Evolutionary conservation across 2,113 vertebrate species (phyloP).

Genomic region (Synodontis membranacea): DNA sequence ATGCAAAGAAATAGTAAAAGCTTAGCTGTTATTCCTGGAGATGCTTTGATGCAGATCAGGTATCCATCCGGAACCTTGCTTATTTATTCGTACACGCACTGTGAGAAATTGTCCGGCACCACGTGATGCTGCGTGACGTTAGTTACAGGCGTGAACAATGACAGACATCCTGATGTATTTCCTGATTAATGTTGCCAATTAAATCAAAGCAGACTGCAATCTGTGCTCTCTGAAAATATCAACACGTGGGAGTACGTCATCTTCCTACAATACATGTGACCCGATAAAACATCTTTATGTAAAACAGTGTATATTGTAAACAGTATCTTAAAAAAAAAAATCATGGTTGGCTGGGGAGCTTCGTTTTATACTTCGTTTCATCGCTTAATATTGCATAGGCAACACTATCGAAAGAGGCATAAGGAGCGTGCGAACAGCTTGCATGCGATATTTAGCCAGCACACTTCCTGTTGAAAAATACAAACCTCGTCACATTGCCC

Average conservation of each 20-base stretch:
- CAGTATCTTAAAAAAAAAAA: neutral
- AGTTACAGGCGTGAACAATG: neutral
- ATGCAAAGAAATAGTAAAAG: neutral
- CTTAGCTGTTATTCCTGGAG: no score
- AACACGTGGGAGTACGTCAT: neutral
- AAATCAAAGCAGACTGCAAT: neutral
- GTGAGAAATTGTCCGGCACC: neutral
- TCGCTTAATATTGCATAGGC: neutral
- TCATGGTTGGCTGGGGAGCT: neutral
- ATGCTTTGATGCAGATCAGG: no score
- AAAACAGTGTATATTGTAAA: no score
- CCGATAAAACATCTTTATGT: neutral
- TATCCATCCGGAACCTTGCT: neutral
- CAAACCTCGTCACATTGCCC: neutral
- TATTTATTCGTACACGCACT: neutral
- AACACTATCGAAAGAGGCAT: neutral
- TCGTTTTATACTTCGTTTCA: no score
- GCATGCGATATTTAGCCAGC: neutral
- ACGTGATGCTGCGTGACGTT: neutral
- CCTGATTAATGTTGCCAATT: neutral
- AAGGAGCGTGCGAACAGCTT: neutral
- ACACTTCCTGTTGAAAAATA: neutral
- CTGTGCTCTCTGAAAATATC: neutral
- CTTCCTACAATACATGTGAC: neutral
- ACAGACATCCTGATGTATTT: neutral